phyloP scores from a whole-genome alignment of 2,797 vertebrate species.

The Pangasius mekongensis region DNA sequence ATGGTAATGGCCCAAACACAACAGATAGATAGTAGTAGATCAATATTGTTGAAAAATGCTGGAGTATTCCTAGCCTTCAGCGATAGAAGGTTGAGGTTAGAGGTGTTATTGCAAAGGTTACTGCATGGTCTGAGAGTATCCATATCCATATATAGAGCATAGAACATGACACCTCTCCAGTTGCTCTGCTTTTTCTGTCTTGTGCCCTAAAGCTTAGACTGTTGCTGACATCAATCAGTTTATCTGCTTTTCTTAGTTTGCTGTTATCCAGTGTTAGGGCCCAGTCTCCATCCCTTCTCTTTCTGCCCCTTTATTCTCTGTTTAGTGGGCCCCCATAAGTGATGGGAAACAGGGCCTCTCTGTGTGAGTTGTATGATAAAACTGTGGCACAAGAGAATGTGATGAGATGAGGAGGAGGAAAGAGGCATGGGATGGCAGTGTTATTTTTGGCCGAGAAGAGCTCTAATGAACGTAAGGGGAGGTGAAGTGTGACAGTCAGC shows the following conservation, averaged over 20 bases:
- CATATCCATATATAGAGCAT: constrained; percentile 10
- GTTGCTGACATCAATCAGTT: background rate
- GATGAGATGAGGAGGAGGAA: constrained; percentile 35
- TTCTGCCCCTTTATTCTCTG: constrained; percentile 19
- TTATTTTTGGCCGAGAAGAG: constrained; percentile 54
- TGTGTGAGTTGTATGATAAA: constrained; percentile 46
- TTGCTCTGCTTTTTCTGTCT: constrained; percentile 14
- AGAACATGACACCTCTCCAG: background rate
- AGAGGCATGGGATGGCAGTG: constrained; percentile 40
- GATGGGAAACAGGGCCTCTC: constrained; percentile 24
- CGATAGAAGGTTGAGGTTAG: background rate
- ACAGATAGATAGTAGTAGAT: background rate
- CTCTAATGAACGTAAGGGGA: constrained; percentile 52
- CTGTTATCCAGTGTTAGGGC: background rate
- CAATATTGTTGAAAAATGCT: background rate
- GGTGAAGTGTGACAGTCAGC: constrained; percentile 47
- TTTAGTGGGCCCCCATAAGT: constrained; percentile 2
- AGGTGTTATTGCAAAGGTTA: background rate
- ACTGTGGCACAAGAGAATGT: constrained; percentile 32
- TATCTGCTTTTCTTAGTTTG: background rate
- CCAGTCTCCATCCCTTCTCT: background rate
- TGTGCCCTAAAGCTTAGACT: background rate
- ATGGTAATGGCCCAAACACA: background rate
- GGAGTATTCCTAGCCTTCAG: background rate
- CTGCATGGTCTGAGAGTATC: background rate